Evolutionary conservation across 2,888 invertebrate genomes (phyloP).

Genomic region (Macrophya annulata): DNA sequence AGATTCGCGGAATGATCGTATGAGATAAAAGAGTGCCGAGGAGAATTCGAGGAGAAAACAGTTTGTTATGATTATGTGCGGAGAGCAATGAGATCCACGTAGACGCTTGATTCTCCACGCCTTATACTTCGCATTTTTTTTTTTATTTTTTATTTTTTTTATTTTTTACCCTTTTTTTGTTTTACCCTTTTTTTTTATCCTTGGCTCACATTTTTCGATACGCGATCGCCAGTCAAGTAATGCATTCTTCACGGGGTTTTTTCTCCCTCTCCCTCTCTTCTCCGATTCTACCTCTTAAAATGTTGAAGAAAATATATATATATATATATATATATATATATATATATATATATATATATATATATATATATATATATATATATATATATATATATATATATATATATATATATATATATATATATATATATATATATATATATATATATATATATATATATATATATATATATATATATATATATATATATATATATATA

Average conservation of each 20-base stretch:
- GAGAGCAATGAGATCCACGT: constrained; percentile 28
- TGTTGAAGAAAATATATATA: not conserved
- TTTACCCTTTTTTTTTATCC: not conserved
- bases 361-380: no score
- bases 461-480: no score
- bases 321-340: no score
- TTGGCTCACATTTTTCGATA: constrained; percentile 35
- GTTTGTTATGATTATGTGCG: constrained; percentile 19
- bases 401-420: no score
- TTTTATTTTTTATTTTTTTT: not conserved
- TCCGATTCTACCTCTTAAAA: not conserved
- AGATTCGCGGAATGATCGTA: constrained; percentile 8
- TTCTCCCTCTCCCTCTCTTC: not conserved
- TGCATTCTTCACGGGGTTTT: not conserved
- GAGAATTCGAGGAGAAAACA: constrained; percentile 26
- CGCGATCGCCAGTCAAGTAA: not conserved
- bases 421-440: no score
- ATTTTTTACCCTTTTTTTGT: not conserved
- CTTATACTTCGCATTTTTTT: constrained; percentile 3
- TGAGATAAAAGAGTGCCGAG: constrained; percentile 25
- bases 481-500: no score
- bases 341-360: no score
- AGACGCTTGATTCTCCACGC: constrained; percentile 23
- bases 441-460: no score
- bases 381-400: no score